Base-by-base conservation (phyloP, 2,797 vertebrate genomes). In the Pelobates cultripes region DNA sequence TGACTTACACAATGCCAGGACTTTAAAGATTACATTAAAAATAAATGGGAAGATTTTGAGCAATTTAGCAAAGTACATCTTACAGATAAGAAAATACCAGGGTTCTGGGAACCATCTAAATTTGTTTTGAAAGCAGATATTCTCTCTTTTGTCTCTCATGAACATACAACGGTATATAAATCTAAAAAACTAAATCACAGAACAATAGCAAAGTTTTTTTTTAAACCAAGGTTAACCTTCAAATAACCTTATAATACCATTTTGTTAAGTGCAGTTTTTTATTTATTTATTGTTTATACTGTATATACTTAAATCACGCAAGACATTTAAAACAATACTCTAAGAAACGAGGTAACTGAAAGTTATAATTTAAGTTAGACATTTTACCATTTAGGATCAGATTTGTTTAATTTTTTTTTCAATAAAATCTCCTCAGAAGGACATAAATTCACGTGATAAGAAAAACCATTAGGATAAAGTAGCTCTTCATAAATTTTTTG, bases 1-100 rank as follows among this genome's bases (percentile, higher is more conserved):
- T 67, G 42, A 17, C 47, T 77, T 12, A 60, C 63, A 67, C 55
- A 82, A 69, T 72, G 64, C 17, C 70, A 73, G 42, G 61, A 61
- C 63, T 47, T 64, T 60, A 73, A 73, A 78, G 81, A 71, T 78
- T 71, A 77, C 17, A 66, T 77, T 42, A 75, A 43, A 78, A 55
- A 82, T 78, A 77, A 55, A 77, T 69, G 17, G 69, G 7, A 66
- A 69, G 80, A 82, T 82, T 77, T 77, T 17, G 60, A 73, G 42
- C 45, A 77, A 82, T 77, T 67, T 77, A 77, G 28, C 73, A 75
- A 76, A 76, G 70, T 43, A 73, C 63, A 75, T 47, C 64, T 15
- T 73, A 64, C 14, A 68, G 81, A 82, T 78, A 77, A 82, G 81
- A 41, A 82, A 82, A 69, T 28, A 73, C 12, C 44, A 28, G 47